Evolutionary conservation across 2,797 vertebrate genomes (phyloP), one percentile per base, ranked within the genome.

Genomic region (Sciaenops ocellatus): DNA sequence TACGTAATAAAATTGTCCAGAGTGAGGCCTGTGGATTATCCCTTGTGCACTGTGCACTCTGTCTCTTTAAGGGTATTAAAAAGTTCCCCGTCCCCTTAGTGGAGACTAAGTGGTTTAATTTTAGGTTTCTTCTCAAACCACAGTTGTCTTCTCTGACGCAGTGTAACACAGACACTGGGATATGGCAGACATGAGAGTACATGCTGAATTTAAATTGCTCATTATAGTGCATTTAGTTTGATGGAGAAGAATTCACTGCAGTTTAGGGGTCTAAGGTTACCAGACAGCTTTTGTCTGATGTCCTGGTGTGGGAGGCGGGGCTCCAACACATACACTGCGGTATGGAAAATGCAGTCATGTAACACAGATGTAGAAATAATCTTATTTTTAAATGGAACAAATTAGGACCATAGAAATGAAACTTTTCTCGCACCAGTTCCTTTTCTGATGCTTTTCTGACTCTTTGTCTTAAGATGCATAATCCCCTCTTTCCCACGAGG

Each of bases 281-380:
- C 83, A 94, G 91, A 93, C 90, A 78, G 91, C 91, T 92, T 94
- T 94, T 90, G 93, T 93, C 86, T 94, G 86, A 89, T 87, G 84
- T 87, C 60, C 76, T 74, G 70, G 55, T 86, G 86, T 69, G 50
- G 83, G 89, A 91, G 86, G 84, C 64, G 80, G 89, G 72, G 83
- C 83, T 55, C 54, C 34, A 17, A 57, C 67, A 82, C n/a, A 75
- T 88, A 61, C 26, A 65, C 66, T 67, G 54, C 54, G 24, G 67
- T 80, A 77, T 84, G 52, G 66, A 89, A 90, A 87, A 81, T 54
- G 42, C 52, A 82, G 46, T 62, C 63, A 38, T 68, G 41, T 84
- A 78, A 87, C 28, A 20, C 46, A 76, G 62, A 82, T 76, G 54
- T 16, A 46, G 26, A 76, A 65, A 84, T 48, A 56, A 76, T 76